Evolutionary conservation across 2,797 vertebrate species (phyloP).

Genomic region (Hybognathus amarus): DNA sequence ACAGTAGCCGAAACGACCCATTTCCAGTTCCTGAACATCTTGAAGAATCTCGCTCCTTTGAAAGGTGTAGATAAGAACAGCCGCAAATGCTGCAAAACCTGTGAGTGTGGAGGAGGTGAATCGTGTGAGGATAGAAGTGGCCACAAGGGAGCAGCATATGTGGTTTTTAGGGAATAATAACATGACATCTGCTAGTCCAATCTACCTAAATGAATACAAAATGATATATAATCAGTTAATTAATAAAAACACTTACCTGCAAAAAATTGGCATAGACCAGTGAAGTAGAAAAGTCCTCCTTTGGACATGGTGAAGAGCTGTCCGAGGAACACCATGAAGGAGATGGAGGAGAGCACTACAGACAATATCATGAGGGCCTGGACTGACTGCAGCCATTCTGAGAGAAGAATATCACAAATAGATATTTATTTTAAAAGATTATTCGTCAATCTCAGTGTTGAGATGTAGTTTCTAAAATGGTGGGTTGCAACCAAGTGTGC

Average conservation of each 20-base stretch:
- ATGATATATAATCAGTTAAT: neutral
- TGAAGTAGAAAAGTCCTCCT: conserved; percentile 88
- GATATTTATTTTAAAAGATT: neutral
- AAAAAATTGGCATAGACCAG: conserved; percentile 85
- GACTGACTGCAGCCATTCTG: conserved; percentile 87
- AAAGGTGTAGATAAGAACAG: conserved; percentile 85
- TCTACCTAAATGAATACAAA: neutral
- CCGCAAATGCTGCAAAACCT: conserved; percentile 83
- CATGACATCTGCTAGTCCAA: too few species aligned
- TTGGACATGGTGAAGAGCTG: conserved; percentile 84
- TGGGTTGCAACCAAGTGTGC: too few species aligned
- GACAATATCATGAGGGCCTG: conserved; percentile 88
- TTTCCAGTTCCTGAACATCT: conserved; percentile 64
- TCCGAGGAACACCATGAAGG: conserved; percentile 86
- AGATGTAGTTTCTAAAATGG: neutral
- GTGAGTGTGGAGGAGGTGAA: conserved; percentile 19
- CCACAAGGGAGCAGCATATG: neutral
- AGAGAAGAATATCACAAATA: neutral
- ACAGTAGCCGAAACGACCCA: conserved; percentile 85
- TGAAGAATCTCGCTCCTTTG: conserved; percentile 80
- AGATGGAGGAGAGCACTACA: conserved; percentile 84
- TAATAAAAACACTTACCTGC: conserved; percentile 60
- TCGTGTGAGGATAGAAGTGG: neutral
- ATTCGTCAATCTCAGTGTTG: neutral
- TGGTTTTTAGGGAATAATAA: neutral